Evolutionary conservation across 2,797 vertebrate genomes (phyloP).

Genomic region (Falco naumanni): DNA sequence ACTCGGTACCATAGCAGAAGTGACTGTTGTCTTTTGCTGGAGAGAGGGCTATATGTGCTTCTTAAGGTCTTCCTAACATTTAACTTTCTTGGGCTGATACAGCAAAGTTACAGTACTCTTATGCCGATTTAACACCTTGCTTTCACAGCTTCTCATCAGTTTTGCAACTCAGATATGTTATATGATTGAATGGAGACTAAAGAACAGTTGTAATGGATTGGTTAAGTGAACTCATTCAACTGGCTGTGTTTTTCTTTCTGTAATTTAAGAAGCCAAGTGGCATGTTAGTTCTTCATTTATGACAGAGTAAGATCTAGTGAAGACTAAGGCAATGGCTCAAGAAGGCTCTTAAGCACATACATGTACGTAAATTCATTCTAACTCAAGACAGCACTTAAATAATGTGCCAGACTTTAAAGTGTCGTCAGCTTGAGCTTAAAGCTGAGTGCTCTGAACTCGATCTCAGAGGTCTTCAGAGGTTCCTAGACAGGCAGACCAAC

Average conservation of each 20-base stretch:
- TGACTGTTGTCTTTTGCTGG: not conserved
- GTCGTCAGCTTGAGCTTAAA: not conserved
- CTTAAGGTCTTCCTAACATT: not conserved
- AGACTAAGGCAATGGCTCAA: not conserved
- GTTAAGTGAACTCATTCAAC: not conserved
- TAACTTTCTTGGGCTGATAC: not conserved
- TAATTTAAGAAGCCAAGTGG: conserved; percentile 2
- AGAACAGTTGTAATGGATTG: not conserved
- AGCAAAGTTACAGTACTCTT: not conserved
- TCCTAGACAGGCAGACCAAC: not conserved
- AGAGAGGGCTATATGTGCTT: not conserved
- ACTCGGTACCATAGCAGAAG: not conserved
- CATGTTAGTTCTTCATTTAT: not conserved
- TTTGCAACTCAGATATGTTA: not conserved
- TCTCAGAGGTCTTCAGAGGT: not conserved
- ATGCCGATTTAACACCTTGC: not conserved
- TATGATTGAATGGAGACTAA: not conserved
- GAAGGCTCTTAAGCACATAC: not conserved
- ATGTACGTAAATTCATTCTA: not conserved
- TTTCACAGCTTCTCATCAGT: conserved; percentile 13
- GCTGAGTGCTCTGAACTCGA: not conserved
- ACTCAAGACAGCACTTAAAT: not conserved
- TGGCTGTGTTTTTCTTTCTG: not conserved
- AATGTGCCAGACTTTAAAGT: not conserved
- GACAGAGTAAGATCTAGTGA: not conserved